These are phyloP conservation scores for Nomada fucata DNA, from an alignment of 2,888 invertebrate species.

Conservation along the genomic window DNA sequence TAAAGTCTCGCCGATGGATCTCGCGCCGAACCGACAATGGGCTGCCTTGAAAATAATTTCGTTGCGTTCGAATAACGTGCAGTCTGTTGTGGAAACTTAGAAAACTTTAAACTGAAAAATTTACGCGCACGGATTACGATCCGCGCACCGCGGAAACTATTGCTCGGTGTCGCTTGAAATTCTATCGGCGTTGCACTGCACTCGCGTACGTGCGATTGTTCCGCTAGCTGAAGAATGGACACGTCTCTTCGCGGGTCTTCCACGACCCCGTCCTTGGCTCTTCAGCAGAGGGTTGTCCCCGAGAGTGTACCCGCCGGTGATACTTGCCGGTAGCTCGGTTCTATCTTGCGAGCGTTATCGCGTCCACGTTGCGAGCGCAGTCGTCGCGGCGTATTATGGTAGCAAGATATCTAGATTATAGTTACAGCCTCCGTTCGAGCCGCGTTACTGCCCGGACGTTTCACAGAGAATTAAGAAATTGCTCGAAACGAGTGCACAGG, in stretches of 20 bases:
- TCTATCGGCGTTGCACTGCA: neutral
- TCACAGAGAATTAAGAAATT: neutral
- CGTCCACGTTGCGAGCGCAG: neutral
- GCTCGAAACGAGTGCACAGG: neutral
- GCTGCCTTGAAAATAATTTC: neutral
- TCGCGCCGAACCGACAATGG: neutral
- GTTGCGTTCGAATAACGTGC: conserved; percentile 26
- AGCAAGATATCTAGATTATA: conserved; percentile 5
- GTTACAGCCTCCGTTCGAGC: neutral
- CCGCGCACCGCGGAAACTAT: neutral
- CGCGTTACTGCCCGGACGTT: neutral
- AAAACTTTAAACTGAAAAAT: too few relatives aligned
- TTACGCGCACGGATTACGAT: conserved; percentile 17
- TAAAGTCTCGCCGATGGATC: conserved; percentile 26
- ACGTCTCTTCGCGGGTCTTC: neutral
- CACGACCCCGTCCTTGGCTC: neutral
- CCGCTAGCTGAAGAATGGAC: neutral
- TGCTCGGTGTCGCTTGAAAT: conserved; percentile 11
- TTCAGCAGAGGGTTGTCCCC: neutral
- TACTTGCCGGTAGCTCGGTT: neutral
- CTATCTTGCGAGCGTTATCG: conserved; percentile 8
- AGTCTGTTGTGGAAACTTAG: neutral
- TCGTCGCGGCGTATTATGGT: neutral
- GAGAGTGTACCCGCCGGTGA: neutral
- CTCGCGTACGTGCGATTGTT: neutral